Percentiles rank a stretch among this genome's conserved stretches.
phyloP scores from a whole-genome alignment of 1,140 invertebrate genomes.

The Trypoxylus dichotomus region DNA sequence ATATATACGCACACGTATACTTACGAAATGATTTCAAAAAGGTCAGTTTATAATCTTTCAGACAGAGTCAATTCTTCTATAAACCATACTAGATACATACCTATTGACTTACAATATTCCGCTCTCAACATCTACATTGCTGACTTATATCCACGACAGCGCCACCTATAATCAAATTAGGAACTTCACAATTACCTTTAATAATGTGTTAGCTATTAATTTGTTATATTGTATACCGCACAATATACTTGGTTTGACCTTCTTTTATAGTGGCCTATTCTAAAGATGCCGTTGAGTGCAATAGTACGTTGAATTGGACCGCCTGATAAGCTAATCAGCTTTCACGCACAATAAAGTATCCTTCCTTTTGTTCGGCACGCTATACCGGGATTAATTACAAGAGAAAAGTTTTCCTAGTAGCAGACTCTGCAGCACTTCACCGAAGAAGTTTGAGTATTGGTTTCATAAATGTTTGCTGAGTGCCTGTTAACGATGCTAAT shows the following conservation, averaged over 20 bases:
- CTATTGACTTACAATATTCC: too few relatives aligned
- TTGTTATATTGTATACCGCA: not conserved
- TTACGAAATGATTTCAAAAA: too few relatives aligned
- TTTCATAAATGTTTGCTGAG: not conserved
- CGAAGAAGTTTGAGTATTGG: not conserved
- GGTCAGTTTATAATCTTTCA: too few relatives aligned
- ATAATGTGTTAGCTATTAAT: not conserved
- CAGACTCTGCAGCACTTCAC: not conserved
- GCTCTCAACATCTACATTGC: not conserved
- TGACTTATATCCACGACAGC: not conserved
- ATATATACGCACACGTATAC: too few relatives aligned
- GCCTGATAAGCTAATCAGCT: slow-evolving; percentile 10
- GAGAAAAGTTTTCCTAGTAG: not conserved
- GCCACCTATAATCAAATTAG: not conserved
- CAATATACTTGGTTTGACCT: not conserved
- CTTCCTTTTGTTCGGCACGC: not conserved
- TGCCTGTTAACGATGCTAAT: not conserved
- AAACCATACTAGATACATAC: too few relatives aligned
- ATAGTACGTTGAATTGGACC: not conserved
- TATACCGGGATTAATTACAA: not conserved
- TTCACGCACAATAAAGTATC: not conserved
- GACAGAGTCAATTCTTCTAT: too few relatives aligned
- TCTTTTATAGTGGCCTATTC: not conserved
- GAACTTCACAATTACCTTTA: not conserved
- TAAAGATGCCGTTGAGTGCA: not conserved